A percentile compares a stretch with the other conserved stretches of the same genome.
These are phyloP conservation scores for Metopia argyrocephala DNA, from an alignment of 2,888 invertebrate genomes.

Conservation along the genomic window DNA sequence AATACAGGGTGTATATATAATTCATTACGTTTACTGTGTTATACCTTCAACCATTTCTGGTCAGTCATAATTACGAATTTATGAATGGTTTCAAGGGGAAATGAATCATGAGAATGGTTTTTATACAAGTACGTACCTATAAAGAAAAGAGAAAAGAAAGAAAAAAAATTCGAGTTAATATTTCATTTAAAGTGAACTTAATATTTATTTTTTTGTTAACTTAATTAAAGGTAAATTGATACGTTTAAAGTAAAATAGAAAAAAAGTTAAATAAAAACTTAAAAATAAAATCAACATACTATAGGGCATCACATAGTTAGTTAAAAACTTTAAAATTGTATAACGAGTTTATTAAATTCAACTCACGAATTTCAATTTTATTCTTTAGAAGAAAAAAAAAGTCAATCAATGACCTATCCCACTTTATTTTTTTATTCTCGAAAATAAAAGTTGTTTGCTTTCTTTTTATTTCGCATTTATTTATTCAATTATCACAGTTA, in stretches of 20 bases:
- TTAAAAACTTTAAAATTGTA: too few relatives aligned
- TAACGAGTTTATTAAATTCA: not conserved
- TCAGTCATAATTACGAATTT: slow-evolving; percentile 16
- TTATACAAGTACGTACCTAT: slow-evolving; percentile 54
- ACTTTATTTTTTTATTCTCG: not conserved
- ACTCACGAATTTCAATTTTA: too few relatives aligned
- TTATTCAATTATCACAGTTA: slow-evolving; percentile 12
- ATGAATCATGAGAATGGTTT: too few relatives aligned
- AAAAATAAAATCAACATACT: too few relatives aligned
- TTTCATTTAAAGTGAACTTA: too few relatives aligned
- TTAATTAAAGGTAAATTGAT: too few relatives aligned
- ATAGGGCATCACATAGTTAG: too few relatives aligned
- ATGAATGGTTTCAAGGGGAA: not conserved
- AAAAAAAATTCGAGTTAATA: too few relatives aligned
- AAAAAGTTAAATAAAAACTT: too few relatives aligned
- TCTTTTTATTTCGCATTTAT: slow-evolving; percentile 14
- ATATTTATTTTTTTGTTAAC: too few relatives aligned
- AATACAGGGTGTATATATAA: not conserved
- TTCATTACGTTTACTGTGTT: too few relatives aligned
- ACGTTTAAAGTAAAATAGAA: too few relatives aligned
- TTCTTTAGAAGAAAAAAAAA: not conserved
- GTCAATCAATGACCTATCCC: slow-evolving; percentile 31
- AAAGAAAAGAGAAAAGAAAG: slow-evolving; percentile 40
- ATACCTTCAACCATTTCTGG: not conserved
- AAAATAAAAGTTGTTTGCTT: not conserved